Percentiles rank a stretch among this genome's conserved stretches.
Evolutionary conservation across 92 coral and sea anemone species (phyloP).

Genomic region (Zoanthus gigantus): DNA sequence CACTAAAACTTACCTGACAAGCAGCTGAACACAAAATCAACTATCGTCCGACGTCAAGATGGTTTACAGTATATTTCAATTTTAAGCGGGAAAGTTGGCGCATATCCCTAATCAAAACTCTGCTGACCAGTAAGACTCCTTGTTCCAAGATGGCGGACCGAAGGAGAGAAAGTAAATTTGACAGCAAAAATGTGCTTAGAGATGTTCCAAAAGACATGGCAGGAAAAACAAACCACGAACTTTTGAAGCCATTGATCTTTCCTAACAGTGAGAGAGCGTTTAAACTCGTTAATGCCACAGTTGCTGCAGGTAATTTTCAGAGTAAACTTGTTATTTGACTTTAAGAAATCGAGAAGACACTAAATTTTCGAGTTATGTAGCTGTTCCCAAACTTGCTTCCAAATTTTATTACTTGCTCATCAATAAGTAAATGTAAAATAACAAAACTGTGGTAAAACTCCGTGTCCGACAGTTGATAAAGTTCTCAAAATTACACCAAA

Average conservation of each 20-base stretch:
- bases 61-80: background rate
- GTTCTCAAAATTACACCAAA: too few relatives aligned
- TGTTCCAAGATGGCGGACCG: constrained; percentile 56
- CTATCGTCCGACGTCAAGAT: too few relatives aligned
- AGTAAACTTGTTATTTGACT: background rate
- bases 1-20: too few relatives aligned
- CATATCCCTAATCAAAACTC: background rate
- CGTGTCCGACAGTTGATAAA: too few relatives aligned
- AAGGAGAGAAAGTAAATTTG: background rate
- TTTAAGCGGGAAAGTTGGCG: background rate
- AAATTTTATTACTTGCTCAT: too few relatives aligned
- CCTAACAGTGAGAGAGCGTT: constrained; percentile 87
- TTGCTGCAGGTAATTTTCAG: constrained; percentile 65
- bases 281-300: constrained; percentile 71
- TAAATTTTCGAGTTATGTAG: background rate
- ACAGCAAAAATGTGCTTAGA: constrained; percentile 38
- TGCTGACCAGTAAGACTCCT: background rate
- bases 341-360: too few relatives aligned
- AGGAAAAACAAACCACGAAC: constrained; percentile 77
- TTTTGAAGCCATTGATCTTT: constrained; percentile 80
- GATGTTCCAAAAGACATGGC: constrained; percentile 59
- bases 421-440: too few relatives aligned
- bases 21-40: too few relatives aligned
- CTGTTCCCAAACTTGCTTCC: too few relatives aligned
- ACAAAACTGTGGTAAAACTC: too few relatives aligned